Evolutionary conservation across 2,797 vertebrate genomes (phyloP).

Genomic region (Hephaestus fuliginosus): DNA sequence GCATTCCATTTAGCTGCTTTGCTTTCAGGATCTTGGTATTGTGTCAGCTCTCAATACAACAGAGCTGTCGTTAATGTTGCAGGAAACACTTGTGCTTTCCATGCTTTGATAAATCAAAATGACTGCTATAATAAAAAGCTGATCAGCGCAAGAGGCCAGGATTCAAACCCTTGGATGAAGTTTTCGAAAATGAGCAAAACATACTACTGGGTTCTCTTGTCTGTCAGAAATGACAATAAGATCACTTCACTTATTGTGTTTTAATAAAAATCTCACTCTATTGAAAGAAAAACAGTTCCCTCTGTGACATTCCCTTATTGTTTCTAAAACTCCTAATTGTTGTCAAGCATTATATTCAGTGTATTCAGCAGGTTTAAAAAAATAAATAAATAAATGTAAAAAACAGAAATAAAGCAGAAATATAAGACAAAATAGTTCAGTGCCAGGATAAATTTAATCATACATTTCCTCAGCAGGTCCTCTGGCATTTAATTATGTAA

Average conservation of each 20-base stretch:
- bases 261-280: not conserved
- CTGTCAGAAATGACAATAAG: not conserved
- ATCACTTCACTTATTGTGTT: too few species aligned
- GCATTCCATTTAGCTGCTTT: constrained; percentile 2
- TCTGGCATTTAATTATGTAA: not conserved
- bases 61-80: not conserved
- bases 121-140: not conserved
- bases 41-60: not conserved
- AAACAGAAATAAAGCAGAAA: not conserved
- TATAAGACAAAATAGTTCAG: not conserved
- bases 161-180: not conserved
- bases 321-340: not conserved
- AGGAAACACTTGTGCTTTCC: not conserved
- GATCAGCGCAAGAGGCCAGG: not conserved
- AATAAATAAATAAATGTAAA: not conserved
- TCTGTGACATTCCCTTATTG: not conserved
- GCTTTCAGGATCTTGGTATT: not conserved
- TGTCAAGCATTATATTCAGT: not conserved
- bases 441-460: not conserved
- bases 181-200: not conserved
- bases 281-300: not conserved
- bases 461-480: not conserved
- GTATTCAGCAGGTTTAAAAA: not conserved
- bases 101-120: not conserved
- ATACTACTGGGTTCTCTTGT: not conserved